Evolutionary conservation across 2,113 vertebrate genomes (phyloP).

Genomic region (Brachyistius frenatus): DNA sequence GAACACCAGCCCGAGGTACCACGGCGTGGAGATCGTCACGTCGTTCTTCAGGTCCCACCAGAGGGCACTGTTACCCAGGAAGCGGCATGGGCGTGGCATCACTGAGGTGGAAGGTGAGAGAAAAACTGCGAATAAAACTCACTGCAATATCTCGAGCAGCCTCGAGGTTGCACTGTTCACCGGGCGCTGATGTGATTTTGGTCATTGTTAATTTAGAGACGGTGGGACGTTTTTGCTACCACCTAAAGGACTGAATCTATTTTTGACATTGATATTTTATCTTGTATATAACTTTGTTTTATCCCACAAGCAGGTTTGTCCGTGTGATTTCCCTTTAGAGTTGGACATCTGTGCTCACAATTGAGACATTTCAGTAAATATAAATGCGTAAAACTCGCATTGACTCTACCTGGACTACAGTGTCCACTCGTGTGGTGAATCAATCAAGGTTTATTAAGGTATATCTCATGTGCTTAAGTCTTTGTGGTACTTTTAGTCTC

Average conservation of each 20-base stretch:
- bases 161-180: background rate
- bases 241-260: no score
- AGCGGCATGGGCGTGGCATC: conserved; percentile 94
- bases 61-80: conserved; percentile 92
- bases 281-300: background rate
- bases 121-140: background rate
- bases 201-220: no score
- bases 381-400: background rate
- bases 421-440: conserved; percentile 16
- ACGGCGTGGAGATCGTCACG: conserved; percentile 92
- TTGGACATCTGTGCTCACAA: conserved; percentile 3
- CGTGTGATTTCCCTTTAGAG: conserved; percentile 36
- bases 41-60: conserved; percentile 97
- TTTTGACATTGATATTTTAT: no score
- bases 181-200: background rate
- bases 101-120: conserved; percentile 80
- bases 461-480: no score
- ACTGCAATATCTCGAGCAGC: background rate
- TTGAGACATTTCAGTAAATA: conserved; percentile 32
- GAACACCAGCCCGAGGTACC: conserved; percentile 96
- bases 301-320: background rate
- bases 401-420: conserved; percentile 4
- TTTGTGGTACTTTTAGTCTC: background rate
- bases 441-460: conserved; percentile 4
- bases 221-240: no score